Conservation (phyloP, 2,113 vertebrate species). For the Epinephelus cyanopodus region DNA sequence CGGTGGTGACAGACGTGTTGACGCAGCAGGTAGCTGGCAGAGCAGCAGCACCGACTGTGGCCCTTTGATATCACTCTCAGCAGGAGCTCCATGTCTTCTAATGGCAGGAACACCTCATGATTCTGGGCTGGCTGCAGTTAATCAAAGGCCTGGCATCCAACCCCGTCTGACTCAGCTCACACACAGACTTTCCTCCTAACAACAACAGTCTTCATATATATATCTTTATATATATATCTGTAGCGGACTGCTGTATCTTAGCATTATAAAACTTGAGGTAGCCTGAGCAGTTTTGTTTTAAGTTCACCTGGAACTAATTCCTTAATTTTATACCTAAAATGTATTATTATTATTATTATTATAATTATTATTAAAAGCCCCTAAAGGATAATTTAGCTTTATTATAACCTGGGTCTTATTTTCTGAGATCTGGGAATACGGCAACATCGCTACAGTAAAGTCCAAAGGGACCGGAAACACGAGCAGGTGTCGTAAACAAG, state of each 20-base stretch:
- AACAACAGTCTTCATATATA: neutral
- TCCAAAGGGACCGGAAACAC: neutral
- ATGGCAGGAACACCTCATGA: slow-evolving; percentile 66
- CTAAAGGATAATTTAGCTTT: neutral
- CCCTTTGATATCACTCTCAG: slow-evolving; percentile 68
- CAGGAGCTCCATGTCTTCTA: slow-evolving; percentile 63
- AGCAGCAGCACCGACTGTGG: slow-evolving; percentile 50
- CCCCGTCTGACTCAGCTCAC: slow-evolving; percentile 22
- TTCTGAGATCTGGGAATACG: neutral
- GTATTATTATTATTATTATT: no score
- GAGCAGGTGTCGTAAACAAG: neutral
- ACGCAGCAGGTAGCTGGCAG: slow-evolving; percentile 68
- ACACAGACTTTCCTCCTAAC: slow-evolving; percentile 11
- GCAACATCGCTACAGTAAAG: neutral
- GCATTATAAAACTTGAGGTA: neutral
- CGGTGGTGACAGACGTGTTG: slow-evolving; percentile 53
- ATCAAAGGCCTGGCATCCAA: slow-evolving; percentile 53
- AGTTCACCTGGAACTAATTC: neutral
- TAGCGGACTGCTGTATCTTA: neutral
- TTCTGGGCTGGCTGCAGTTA: slow-evolving; percentile 45
- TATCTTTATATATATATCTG: no score
- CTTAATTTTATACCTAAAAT: neutral
- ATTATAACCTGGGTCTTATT: neutral
- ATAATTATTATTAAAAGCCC: no score
- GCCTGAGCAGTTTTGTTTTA: neutral